These are phyloP conservation scores for Yponomeuta cagnagella DNA, from an alignment of 2,888 invertebrate genomes.

Conservation along the genomic window DNA sequence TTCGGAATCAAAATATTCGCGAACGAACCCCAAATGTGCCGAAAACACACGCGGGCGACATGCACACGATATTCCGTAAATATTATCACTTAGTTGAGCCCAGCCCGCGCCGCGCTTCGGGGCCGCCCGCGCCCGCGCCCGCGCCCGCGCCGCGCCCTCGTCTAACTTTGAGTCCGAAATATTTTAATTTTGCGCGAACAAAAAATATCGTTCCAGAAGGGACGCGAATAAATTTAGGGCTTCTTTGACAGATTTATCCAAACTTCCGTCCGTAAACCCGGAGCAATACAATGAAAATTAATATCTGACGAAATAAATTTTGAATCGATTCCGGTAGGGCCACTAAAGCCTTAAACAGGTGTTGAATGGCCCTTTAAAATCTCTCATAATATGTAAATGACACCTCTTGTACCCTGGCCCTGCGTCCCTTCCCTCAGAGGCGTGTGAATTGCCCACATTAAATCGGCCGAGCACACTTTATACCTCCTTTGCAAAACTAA, in stretches of 20 bases:
- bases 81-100: not conserved
- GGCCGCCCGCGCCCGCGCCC: no score
- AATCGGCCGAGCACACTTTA: constrained; percentile 6
- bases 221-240: not conserved
- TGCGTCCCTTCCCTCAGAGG: not conserved
- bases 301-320: not conserved
- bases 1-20: constrained; percentile 5
- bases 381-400: not conserved
- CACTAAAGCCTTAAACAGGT: not conserved
- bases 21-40: not conserved
- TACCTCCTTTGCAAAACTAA: constrained; percentile 9
- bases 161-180: no score
- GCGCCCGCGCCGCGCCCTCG: no score
- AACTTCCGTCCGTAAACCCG: not conserved
- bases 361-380: not conserved
- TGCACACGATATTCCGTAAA: not conserved
- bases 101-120: no score
- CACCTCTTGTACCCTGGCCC: not conserved
- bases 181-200: no score
- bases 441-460: constrained; percentile 12
- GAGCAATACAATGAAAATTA: not conserved
- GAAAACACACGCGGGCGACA: not conserved
- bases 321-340: not conserved
- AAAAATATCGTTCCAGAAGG: no score
- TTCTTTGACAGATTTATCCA: not conserved